Percentiles rank a stretch among this genome's conserved stretches.
Conservation (phyloP, 2,113 vertebrate species). For the Sinocyclocheilus rhinocerous region DNA sequence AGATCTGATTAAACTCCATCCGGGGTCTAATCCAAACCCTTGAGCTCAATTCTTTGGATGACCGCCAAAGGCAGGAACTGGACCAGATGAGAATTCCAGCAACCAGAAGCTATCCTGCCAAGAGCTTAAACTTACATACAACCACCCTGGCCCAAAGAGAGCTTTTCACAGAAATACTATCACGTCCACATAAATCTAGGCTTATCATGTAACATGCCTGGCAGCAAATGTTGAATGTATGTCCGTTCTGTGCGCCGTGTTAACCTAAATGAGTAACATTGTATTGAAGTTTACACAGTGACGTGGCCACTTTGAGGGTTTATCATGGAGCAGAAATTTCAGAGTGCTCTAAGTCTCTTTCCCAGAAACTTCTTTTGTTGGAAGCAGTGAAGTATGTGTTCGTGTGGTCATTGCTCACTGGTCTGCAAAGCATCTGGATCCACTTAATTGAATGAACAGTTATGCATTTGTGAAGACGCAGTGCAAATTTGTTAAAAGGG, state of each 20-base stretch:
- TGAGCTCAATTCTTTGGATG: conserved; percentile 42
- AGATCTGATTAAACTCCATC: conserved; percentile 41
- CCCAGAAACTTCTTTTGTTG: conserved; percentile 21
- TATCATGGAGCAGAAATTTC: neutral
- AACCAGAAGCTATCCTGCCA: conserved; percentile 38
- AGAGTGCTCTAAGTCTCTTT: neutral
- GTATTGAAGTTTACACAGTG: neutral
- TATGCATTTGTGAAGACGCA: neutral
- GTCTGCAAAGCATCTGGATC: conserved; percentile 40
- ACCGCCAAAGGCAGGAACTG: conserved; percentile 26
- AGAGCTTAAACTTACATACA: conserved; percentile 37
- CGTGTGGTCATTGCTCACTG: conserved; percentile 2
- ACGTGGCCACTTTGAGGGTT: conserved; percentile 25
- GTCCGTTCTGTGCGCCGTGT: neutral
- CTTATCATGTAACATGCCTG: conserved; percentile 6
- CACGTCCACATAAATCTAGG: conserved; percentile 20
- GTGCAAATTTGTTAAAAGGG: neutral
- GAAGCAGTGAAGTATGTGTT: conserved; percentile 18
- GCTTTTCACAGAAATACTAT: conserved; percentile 13
- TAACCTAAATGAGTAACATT: neutral
- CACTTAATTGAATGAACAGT: conserved; percentile 34
- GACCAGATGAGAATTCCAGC: conserved; percentile 45
- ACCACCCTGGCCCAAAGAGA: neutral
- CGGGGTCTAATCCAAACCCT: conserved; percentile 38
- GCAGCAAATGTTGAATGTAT: neutral